Percentiles rank a stretch among this genome's conserved stretches.
Evolutionary conservation across 1,140 invertebrate genomes (phyloP).

Genomic region (Rhagoletis pomonella): DNA sequence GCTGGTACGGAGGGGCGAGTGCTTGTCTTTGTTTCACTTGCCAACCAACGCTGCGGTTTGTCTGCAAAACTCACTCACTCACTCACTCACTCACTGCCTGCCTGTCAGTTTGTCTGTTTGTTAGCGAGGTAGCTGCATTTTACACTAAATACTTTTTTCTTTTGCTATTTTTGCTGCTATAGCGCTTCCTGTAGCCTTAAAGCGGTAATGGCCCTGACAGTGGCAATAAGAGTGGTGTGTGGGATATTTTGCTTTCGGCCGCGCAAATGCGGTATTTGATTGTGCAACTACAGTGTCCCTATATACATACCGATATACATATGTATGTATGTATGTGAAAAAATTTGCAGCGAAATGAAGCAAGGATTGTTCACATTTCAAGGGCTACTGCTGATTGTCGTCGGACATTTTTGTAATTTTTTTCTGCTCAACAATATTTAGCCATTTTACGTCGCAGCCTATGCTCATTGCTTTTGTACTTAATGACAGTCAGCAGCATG

Average conservation of each 20-base stretch:
- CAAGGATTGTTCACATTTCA: neutral
- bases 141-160: too few species aligned
- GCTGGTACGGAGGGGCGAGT: too few species aligned
- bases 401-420: neutral
- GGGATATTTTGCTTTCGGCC: constrained; percentile 11
- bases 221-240: neutral
- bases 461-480: neutral
- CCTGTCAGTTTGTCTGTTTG: too few species aligned
- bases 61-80: too few species aligned
- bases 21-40: too few species aligned
- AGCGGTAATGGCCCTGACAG: too few species aligned
- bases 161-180: too few species aligned
- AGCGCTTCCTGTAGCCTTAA: too few species aligned
- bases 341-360: neutral
- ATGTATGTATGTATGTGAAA: neutral
- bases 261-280: constrained; percentile 23
- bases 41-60: too few species aligned
- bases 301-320: neutral
- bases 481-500: constrained; percentile 15
- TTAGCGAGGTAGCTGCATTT: too few species aligned
- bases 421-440: neutral
- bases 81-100: too few species aligned
- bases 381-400: neutral
- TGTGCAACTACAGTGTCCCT: neutral
- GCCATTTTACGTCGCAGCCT: neutral